Evolutionary conservation across 2,797 vertebrate species (phyloP), one percentile per base, ranked within the genome.

Genomic region (Sus cebifrons): DNA sequence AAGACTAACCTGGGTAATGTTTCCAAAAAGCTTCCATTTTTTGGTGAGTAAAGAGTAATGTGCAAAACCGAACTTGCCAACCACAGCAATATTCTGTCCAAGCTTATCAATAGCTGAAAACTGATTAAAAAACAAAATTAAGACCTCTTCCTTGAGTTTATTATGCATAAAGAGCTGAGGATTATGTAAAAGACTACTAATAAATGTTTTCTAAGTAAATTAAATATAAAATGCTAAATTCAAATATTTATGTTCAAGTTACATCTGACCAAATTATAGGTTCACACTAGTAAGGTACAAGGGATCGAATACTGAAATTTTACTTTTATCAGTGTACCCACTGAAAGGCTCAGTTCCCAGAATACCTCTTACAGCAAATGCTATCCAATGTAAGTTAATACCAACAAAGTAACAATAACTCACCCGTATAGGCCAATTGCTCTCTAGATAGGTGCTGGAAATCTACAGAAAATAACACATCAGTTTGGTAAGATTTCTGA

Each of bases 11-110:
- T 99, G 99, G 97, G 99, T 99, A 98, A 99, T 99, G 96, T 99
- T 99, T 97, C 99, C 99, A 98, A 99, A 99, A 90, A 99, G 98
- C 97, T 99, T 99, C 99, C 99, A 99, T 98, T 99, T 99, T 98
- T 99, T 99, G 97, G 99, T 99, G 97, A 99, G 99, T 98, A 99
- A 99, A 84, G 99, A 99, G 98, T 99, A 99, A 98, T 99, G 99
- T 98, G 99, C 99, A 99, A 99, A 99, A 96, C 99, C 99, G 98
- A 99, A 99, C 96, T 99, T 99, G 96, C 99, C 99, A 91, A 99
- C 99, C 84, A 99, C 99, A 96, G 99, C 99, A 98, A 99, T 99
- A 98, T 99, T 99, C 98, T 99, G 99, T 87, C 99, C 99, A 93
- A 99, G 98, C 73, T 99, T 99, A 98, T 99, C 99, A 97, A 99